A percentile compares a stretch with the other conserved stretches of the same genome.
phyloP scores from a whole-genome alignment of 2,888 invertebrate genomes.

The Ennomos fuscantarius region DNA sequence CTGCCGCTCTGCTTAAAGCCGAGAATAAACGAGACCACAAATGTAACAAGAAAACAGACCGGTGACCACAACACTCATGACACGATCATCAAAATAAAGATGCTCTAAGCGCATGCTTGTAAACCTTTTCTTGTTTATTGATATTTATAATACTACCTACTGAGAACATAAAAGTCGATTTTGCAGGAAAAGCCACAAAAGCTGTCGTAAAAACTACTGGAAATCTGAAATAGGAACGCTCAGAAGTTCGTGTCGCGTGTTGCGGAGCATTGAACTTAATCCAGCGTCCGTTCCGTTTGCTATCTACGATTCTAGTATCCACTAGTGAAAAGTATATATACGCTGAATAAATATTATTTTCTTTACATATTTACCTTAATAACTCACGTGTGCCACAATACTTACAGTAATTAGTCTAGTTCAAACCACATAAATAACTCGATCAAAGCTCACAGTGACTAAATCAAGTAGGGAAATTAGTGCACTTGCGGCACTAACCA shows the following conservation, averaged over 20 bases:
- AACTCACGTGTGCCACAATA: too few species aligned
- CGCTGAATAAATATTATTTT: too few species aligned
- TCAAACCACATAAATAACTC: background rate
- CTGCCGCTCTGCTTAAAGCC: background rate
- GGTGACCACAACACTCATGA: slow-evolving; percentile 7
- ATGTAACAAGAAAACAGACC: slow-evolving; percentile 6
- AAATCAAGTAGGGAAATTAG: slow-evolving; percentile 1
- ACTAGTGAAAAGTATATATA: too few species aligned
- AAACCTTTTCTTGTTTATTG: background rate
- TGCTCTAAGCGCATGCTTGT: slow-evolving; percentile 2
- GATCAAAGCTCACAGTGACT: background rate
- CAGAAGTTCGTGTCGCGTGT: background rate
- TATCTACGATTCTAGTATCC: too few species aligned
- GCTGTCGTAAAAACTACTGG: slow-evolving; percentile 7
- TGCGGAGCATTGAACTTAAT: background rate
- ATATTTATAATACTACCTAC: slow-evolving; percentile 10
- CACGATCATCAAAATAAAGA: slow-evolving; percentile 4
- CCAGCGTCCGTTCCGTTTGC: too few species aligned
- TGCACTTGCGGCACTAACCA: slow-evolving; percentile 47
- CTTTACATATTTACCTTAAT: too few species aligned
- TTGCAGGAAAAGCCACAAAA: slow-evolving; percentile 15
- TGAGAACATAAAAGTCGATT: slow-evolving; percentile 8
- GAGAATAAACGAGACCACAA: slow-evolving; percentile 4
- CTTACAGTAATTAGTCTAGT: too few species aligned
- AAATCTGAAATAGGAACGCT: slow-evolving; percentile 10